phyloP scores from a whole-genome alignment of 2,888 invertebrate species.

The Smittia aterrima region DNA sequence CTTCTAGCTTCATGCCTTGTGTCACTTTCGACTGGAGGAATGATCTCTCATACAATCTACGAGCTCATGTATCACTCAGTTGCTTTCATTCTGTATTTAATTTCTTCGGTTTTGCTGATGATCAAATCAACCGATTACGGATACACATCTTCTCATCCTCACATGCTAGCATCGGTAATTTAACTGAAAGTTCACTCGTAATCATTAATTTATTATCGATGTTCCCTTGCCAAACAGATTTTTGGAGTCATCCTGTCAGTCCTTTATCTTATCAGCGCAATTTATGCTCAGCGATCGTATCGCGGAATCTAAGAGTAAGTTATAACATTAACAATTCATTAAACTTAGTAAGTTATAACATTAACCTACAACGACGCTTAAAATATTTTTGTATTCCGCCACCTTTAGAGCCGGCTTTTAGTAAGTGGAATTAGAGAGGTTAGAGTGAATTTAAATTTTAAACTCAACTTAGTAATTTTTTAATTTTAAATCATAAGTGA shows the following conservation, averaged over 20 bases:
- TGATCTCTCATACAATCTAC: constrained; percentile 76
- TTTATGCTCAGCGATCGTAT: constrained; percentile 74
- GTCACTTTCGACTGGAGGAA: constrained; percentile 77
- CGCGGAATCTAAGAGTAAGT: constrained; percentile 71
- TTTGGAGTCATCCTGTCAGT: constrained; percentile 71
- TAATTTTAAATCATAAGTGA: too few species aligned
- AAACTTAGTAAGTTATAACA: too few species aligned
- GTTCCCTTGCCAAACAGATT: constrained; percentile 57
- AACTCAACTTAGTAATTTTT: too few species aligned
- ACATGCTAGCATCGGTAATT: constrained; percentile 73
- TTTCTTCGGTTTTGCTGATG: constrained; percentile 67
- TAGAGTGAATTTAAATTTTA: too few species aligned
- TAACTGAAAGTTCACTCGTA: constrained; percentile 34
- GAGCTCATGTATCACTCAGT: constrained; percentile 78
- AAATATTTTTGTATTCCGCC: too few species aligned
- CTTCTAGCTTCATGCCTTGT: constrained; percentile 69
- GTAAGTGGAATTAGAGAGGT: too few species aligned
- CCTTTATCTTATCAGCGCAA: constrained; percentile 73
- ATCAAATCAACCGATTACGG: constrained; percentile 62
- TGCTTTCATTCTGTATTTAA: constrained; percentile 69
- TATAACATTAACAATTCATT: too few species aligned
- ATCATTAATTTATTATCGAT: not conserved
- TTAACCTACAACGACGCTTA: too few species aligned
- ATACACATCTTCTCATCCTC: constrained; percentile 58
- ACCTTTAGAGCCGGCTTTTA: too few species aligned